Conservation (phyloP, 1,140 invertebrate genomes). For the Trichonephila clavipes region DNA sequence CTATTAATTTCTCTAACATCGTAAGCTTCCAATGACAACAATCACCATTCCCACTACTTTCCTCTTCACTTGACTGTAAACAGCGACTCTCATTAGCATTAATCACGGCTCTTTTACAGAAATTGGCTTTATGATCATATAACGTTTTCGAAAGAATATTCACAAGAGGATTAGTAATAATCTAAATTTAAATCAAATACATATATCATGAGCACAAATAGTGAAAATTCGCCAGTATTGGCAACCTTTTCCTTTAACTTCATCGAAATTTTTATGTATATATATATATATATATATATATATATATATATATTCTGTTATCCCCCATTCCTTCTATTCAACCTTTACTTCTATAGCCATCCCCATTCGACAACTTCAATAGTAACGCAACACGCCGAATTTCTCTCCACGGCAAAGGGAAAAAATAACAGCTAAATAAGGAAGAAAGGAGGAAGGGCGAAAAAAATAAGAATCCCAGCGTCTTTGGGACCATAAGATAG, state of each 20-base stretch:
- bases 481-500: slow-evolving; percentile 76
- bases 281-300: slow-evolving; percentile 45
- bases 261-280: slow-evolving; percentile 43
- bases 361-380: slow-evolving; percentile 67
- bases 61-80: too few relatives aligned
- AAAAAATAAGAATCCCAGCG: slow-evolving; percentile 31
- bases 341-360: slow-evolving; percentile 53
- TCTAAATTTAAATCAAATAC: too few relatives aligned
- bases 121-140: too few relatives aligned
- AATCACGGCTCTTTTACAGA: too few relatives aligned
- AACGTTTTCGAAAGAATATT: too few relatives aligned
- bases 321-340: slow-evolving; percentile 42
- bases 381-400: slow-evolving; percentile 67
- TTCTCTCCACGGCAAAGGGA: slow-evolving; percentile 45
- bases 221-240: background rate
- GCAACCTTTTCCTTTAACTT: slow-evolving; percentile 16
- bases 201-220: background rate
- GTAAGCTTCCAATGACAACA: too few relatives aligned
- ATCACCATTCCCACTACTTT: too few relatives aligned
- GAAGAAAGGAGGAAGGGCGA: slow-evolving; percentile 54
- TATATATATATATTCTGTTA: slow-evolving; percentile 58
- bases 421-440: slow-evolving; percentile 75
- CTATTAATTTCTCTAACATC: too few relatives aligned
- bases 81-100: too few relatives aligned
- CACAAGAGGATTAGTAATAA: too few relatives aligned